Percentiles rank a stretch among this genome's conserved stretches.
Evolutionary conservation across 2,797 vertebrate genomes (phyloP).

Genomic region (Micropoecilia bifurca): DNA sequence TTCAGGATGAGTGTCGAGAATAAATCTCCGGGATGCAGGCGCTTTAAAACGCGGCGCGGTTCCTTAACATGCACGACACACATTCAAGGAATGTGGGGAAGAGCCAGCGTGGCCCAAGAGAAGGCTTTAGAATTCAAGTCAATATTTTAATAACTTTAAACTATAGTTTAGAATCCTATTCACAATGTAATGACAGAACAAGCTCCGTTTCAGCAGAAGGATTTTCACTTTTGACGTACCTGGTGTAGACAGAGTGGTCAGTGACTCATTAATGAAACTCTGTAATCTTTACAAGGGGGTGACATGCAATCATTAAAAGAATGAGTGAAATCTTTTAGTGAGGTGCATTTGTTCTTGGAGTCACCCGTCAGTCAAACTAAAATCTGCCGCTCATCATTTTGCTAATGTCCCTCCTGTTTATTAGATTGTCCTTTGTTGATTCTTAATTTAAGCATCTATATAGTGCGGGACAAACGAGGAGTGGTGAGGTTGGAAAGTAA

Average conservation of each 20-base stretch:
- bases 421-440: not conserved
- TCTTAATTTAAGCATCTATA: not conserved
- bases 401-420: not conserved
- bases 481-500: too few species aligned
- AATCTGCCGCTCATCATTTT: not conserved
- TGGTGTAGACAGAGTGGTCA: not conserved
- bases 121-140: not conserved
- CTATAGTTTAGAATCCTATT: not conserved
- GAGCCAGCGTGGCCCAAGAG: not conserved
- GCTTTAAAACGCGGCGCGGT: not conserved
- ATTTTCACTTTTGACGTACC: not conserved
- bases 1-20: conserved; percentile 3
- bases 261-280: not conserved
- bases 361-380: not conserved
- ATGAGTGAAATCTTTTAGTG: not conserved
- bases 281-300: not conserved
- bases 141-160: not conserved
- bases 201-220: not conserved
- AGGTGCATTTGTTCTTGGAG: not conserved
- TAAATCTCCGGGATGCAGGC: not conserved
- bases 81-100: too few species aligned
- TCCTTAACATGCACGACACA: not conserved
- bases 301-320: not conserved
- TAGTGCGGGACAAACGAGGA: too few species aligned
- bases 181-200: not conserved